These are phyloP conservation scores for Cyprinodon variegatus DNA, from an alignment of 2,113 vertebrate species.

Conservation along the genomic window DNA sequence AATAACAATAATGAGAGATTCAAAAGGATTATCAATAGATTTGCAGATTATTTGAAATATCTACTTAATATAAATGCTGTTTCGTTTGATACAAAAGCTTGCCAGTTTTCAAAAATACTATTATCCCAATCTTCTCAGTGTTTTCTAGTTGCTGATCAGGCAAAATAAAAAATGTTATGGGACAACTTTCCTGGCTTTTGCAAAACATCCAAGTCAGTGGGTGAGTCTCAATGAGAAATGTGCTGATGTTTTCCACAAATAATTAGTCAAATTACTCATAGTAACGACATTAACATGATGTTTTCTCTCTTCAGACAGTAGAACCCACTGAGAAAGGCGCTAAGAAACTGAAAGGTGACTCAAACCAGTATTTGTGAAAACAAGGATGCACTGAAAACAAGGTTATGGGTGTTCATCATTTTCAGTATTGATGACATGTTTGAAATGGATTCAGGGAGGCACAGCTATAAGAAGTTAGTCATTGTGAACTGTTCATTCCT, in stretches of 20 bases:
- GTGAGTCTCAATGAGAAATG: neutral
- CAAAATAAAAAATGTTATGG: neutral
- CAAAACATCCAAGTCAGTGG: neutral
- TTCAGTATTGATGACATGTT: too few relatives aligned
- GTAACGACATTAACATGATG: neutral
- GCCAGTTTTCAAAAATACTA: neutral
- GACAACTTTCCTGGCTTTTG: conserved; percentile 5
- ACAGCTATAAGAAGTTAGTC: too few relatives aligned
- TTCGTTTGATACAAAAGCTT: neutral
- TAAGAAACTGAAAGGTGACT: neutral
- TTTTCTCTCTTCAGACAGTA: neutral
- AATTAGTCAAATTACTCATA: neutral
- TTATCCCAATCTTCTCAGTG: neutral
- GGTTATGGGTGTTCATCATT: too few relatives aligned
- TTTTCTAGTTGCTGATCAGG: conserved; percentile 19
- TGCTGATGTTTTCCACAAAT: neutral
- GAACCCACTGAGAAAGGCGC: neutral
- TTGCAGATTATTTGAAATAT: neutral
- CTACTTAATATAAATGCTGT: neutral
- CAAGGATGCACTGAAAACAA: too few relatives aligned
- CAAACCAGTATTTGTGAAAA: neutral
- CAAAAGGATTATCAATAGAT: neutral
- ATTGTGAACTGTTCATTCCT: neutral
- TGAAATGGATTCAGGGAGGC: too few relatives aligned
- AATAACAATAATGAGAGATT: conserved; percentile 11